Base-by-base conservation (phyloP, 2,113 vertebrate species). In the Hippocampus abdominalis region DNA sequence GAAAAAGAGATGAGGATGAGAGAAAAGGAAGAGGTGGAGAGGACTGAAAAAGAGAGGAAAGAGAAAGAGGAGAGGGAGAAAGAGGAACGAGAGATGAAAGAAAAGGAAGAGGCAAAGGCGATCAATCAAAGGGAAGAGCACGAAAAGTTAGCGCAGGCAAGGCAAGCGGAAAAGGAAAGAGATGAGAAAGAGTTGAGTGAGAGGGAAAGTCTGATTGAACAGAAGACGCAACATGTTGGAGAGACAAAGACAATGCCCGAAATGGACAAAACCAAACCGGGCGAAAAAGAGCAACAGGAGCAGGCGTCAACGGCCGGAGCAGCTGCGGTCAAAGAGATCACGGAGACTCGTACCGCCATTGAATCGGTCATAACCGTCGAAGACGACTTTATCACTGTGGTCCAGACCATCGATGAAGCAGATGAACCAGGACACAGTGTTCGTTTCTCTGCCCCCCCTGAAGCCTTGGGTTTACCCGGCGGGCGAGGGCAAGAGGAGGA, bases 341-440 rank as follows among this genome's bases (percentile, higher is more conserved):
- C 77, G 75, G 96, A 85, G 79, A 83, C 92, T 79, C 93, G 92
- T 56, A 94, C 94, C 46, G 91, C 94, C 68, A 96, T 98, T 21
- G 97, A 99, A 63, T 99, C 97, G 0, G 93, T 99, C 42, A 95
- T 99, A 69, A 98, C 95, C 2, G 95, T 99, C 1, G 96, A 99
- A 79, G 97, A 99, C 18, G 97, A 98, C 80, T 98, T 99, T 25
- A 99, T 99, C 85, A 97, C 96, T 0, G 95, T 99, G 29, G 96
- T 98, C 71, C 97, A 99, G 86, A 97, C 96, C 2, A 95, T 96
- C 0, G 96, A 99, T 53, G 94, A 96, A 78, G 93, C 95, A 0
- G 95, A 98, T 71, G 93, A 92, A 8, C 90, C 94, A 0, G 93
- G 94, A 42, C 96, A 98, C 88, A 98, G 94, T 0, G 95, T 98